Evolutionary conservation across 2,888 invertebrate species (phyloP).

Genomic region (Philaethria dido): DNA sequence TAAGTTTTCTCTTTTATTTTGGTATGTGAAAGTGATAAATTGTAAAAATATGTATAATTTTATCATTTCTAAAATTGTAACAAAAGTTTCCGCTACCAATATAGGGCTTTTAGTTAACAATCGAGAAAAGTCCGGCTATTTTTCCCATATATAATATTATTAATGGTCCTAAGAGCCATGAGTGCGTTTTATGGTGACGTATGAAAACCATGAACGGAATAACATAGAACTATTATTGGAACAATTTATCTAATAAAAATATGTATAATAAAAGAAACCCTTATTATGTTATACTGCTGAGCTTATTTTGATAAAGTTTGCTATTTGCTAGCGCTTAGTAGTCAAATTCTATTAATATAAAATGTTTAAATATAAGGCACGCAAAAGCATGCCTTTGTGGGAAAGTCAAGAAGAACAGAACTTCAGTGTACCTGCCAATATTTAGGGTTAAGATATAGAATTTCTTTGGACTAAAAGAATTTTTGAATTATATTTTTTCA

Average conservation of each 20-base stretch:
- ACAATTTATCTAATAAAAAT: background rate
- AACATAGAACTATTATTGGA: constrained; percentile 9
- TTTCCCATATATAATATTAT: constrained; percentile 9
- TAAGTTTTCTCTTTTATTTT: too few relatives aligned
- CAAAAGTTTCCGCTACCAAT: background rate
- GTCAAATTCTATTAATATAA: too few relatives aligned
- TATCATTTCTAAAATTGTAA: background rate
- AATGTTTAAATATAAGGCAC: too few relatives aligned
- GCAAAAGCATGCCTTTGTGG: too few relatives aligned
- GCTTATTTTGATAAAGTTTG: background rate
- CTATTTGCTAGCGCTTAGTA: background rate
- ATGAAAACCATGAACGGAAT: background rate
- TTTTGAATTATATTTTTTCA: too few relatives aligned
- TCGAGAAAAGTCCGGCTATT: constrained; percentile 2
- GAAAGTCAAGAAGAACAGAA: background rate
- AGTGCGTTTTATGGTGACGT: constrained; percentile 28
- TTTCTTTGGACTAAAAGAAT: too few relatives aligned
- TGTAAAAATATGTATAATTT: too few relatives aligned
- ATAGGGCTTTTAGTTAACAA: background rate
- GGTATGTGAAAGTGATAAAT: too few relatives aligned
- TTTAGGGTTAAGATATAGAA: too few relatives aligned
- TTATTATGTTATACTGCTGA: background rate
- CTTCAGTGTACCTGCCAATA: too few relatives aligned
- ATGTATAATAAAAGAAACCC: background rate
- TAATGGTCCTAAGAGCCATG: background rate